phyloP scores from a whole-genome alignment of 1,140 invertebrate species.

The Tetramorium parvispinum region DNA sequence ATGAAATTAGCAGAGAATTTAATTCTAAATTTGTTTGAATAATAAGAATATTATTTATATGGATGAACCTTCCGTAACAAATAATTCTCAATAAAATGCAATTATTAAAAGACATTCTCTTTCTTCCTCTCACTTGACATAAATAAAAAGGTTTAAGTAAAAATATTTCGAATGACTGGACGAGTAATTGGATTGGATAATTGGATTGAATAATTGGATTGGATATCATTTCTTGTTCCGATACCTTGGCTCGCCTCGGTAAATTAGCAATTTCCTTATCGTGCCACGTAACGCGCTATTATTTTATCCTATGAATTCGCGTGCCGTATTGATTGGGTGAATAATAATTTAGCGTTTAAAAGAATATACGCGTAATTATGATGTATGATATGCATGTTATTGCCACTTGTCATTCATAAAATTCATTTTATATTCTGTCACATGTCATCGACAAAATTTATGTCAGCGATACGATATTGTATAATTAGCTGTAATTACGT shows the following conservation, averaged over 20 bases:
- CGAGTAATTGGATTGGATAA: neutral
- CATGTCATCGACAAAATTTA: conserved; percentile 49
- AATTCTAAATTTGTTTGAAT: neutral
- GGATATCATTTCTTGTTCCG: neutral
- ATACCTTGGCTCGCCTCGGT: neutral
- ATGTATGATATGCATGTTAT: conserved; percentile 48
- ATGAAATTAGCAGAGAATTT: neutral
- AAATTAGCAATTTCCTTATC: conserved; percentile 24
- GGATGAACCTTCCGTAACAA: neutral
- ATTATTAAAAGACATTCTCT: neutral
- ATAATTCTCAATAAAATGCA: neutral
- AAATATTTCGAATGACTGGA: neutral
- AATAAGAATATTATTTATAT: neutral
- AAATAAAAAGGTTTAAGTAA: neutral
- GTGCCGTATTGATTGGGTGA: conserved; percentile 10
- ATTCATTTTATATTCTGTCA: conserved; percentile 57
- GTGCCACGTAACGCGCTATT: neutral
- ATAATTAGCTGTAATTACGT: conserved; percentile 58
- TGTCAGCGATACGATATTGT: conserved; percentile 28
- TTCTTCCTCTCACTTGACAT: neutral
- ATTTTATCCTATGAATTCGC: conserved; percentile 21
- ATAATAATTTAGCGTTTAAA: conserved; percentile 53
- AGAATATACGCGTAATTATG: conserved; percentile 30
- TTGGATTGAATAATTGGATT: neutral
- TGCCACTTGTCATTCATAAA: conserved; percentile 51